Evolutionary conservation across 2,888 invertebrate genomes (phyloP).

Genomic region (Idaea aversata): DNA sequence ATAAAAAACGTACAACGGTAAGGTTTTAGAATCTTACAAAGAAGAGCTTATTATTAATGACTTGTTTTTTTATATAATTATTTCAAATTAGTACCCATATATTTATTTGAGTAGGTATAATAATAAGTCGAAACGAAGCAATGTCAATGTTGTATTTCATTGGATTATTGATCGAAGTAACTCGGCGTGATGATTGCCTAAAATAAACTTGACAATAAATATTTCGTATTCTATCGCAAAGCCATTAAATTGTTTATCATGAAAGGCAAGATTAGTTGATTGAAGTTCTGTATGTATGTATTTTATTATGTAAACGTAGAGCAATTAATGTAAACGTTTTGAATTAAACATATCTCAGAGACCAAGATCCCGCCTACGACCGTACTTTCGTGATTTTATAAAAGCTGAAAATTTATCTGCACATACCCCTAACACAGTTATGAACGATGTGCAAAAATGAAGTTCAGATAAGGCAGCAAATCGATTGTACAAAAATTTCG

Average conservation of each 20-base stretch:
- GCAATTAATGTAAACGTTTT: background rate
- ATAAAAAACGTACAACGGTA: background rate
- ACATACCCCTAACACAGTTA: too few species aligned
- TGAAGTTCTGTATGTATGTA: background rate
- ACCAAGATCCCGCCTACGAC: too few species aligned
- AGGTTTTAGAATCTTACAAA: background rate
- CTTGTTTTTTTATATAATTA: background rate
- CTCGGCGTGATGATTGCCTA: conserved; percentile 14
- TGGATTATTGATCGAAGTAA: background rate
- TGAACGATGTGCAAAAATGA: too few species aligned
- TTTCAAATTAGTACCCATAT: background rate
- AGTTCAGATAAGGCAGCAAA: too few species aligned
- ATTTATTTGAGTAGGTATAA: background rate
- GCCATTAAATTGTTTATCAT: background rate
- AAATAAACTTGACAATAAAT: conserved; percentile 1
- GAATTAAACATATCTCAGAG: background rate
- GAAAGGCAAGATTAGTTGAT: conserved; percentile 1
- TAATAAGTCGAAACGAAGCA: background rate
- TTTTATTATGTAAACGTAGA: background rate
- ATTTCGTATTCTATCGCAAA: conserved; percentile 1
- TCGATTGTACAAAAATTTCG: too few species aligned
- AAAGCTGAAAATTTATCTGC: too few species aligned
- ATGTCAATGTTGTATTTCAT: background rate
- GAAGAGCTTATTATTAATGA: background rate
- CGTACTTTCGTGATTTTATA: too few species aligned